Base-by-base conservation (phyloP, 2,113 vertebrate genomes). In the Stercorarius parasiticus region DNA sequence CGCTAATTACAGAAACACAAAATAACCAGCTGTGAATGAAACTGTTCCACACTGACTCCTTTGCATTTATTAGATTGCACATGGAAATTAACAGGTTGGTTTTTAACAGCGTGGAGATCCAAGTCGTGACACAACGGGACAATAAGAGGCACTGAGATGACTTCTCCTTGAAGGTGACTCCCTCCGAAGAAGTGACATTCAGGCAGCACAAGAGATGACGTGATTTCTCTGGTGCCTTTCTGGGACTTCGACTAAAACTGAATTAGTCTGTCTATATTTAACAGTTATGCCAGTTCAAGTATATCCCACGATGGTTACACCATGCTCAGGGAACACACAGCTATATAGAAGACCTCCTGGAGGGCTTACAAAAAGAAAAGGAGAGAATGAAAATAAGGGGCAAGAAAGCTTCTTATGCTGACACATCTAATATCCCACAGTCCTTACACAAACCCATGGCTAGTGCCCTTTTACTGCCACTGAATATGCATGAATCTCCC, bases 1-100 rank as follows among this genome's bases (percentile, higher is more conserved):
- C 2, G 11, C 80, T 91, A 94, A 93, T 95, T 96, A 74, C 83
- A 92, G 88, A 93, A 95, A 74, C 65, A 91, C 77, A 72, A 69
- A 95, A 87, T 64, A 96, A 61, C 89, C 95, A 95, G 91, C 95
- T 95, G 95, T 78, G 93, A 95, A 79, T 78, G 76, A 95, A 77
- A 86, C 40, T 84, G 88, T 92, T 95, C 88, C 86, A 92, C 69
- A 93, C 86, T 79, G 88, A 55, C 72, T 94, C 50, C 30, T 94
- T 45, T 71, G 65, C 95, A 92, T 89, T 91, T 94, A 96, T 95
- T 97, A 97, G 88, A 95, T 88, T 79, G 80, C 34, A 53, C 52
- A 96, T 59, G 83, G 91, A 96, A 92, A 94, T 93, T 21, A 96
- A 78, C 73, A 87, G 34, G 59, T 49, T 92, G 85, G 26, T 59